Evolutionary conservation across 2,888 invertebrate species (phyloP), one percentile per base, ranked within the genome.

Genomic region (Acholoe squamosa): DNA sequence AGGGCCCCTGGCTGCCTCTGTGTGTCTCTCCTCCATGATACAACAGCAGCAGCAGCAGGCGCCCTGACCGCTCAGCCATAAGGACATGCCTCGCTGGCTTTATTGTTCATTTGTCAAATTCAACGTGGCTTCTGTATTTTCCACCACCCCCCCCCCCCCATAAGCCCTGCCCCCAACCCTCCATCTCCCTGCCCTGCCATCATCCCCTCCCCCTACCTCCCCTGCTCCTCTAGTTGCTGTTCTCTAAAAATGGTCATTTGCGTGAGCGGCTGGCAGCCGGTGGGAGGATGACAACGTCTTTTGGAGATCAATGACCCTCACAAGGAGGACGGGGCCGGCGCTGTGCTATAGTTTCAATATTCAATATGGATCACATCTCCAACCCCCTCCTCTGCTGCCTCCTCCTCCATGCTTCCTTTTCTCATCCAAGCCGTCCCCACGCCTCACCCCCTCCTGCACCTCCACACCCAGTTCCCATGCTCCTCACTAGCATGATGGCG

Each of bases 51-150:
- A 43, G 43, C 61, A 61, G 22, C 19, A 61, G 28, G 14, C 28
- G 71, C 71, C 71, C 71, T 71, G n/a, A n/a, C 71, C 31, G 71
- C 25, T 22, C 12, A 71, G 28, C 71, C 71, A 71, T 71, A 71
- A 71, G 34, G 84, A 43, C 84, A 84, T 43, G 84, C 84, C 84
- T 84, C 84, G 25, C 43, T 84, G 84, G 84, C 84, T 84, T 84
- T 51, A 84, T 84, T 84, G 84, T 84, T 84, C 84, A 84, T 84
- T 84, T 84, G 84, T 84, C 84, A 84, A 84, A 84, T 84, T 84
- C 84, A 84, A 84, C 34, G 84, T 84, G 51, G 84, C 71, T 71
- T 71, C 71, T 71, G 71, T 71, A 71, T 71, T 71, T 71, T 71
- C 71, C 71, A 71, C 71, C 28, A 25, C 28, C 71, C 71, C 71